These are phyloP conservation scores for Apistogramma diplotaenia DNA, from an alignment of 2,113 vertebrate genomes.

Conservation along the genomic window DNA sequence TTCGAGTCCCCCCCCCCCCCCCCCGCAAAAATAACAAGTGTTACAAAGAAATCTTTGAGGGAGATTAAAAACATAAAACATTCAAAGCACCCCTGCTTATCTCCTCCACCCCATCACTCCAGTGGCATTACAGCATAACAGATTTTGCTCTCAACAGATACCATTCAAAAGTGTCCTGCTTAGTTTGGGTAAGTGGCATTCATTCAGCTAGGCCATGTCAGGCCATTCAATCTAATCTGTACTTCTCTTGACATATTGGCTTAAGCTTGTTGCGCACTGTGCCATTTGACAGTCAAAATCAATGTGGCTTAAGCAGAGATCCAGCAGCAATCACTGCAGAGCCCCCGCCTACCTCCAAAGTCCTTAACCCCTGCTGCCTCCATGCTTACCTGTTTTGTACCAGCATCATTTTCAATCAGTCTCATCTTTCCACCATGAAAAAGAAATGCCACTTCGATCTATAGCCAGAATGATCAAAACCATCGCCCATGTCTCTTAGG, in stretches of 20 bases:
- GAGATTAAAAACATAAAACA: not conserved
- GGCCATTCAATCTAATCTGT: constrained; percentile 59
- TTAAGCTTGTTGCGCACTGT: constrained; percentile 32
- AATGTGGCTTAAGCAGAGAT: constrained; percentile 62
- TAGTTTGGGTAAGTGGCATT: constrained; percentile 49
- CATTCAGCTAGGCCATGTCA: constrained; percentile 39
- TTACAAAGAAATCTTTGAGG: not conserved
- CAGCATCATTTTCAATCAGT: constrained; percentile 58
- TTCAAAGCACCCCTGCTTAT: not conserved
- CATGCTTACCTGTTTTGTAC: not conserved
- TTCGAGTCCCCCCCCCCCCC: fast-evolving
- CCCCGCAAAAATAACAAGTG: not conserved
- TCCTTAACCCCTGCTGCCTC: not conserved
- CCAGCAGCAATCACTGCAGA: constrained; percentile 29
- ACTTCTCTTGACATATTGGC: constrained; percentile 38
- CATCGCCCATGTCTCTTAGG: constrained; percentile 13
- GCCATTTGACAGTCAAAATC: constrained; percentile 70
- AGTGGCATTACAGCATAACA: not conserved
- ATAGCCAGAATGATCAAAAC: constrained; percentile 25
- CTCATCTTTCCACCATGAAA: constrained; percentile 33
- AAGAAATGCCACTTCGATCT: constrained; percentile 28
- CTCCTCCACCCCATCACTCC: not conserved
- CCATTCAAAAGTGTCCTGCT: constrained; percentile 51
- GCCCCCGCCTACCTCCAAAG: not conserved
- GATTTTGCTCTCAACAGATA: constrained; percentile 20